Base-by-base conservation (phyloP, 2,888 invertebrate genomes). In the Gandaritis pyraliata region DNA sequence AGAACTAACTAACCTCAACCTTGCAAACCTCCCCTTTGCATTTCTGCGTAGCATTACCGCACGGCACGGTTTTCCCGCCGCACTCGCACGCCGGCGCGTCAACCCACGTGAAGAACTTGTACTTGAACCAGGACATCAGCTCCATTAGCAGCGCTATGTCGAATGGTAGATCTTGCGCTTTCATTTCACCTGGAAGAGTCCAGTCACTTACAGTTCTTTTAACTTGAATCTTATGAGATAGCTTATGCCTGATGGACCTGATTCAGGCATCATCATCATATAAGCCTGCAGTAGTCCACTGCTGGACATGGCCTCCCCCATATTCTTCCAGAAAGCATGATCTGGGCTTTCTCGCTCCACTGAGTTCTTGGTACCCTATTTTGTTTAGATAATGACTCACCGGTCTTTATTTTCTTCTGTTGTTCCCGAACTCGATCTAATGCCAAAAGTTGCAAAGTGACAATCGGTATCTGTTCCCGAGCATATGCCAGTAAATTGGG, bases 31-130 rank as follows among this genome's bases (percentile, higher is more conserved):
- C 92, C 0, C 91, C 90, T n/a, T 89, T 83, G 18, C 81, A 81
- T 0, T 79, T 83, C 66, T 90, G 80, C 3, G 86, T 76, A 41
- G 79, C 79, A 59, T 87, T 91, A 38, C 92, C 89, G 0, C 75
- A 73, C 66, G 87, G 87, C 29, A 66, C 72, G 0, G 94, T 94
- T 47, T 87, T 80, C 0, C 93, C 93, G 0, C 92, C 92, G 80
- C 99, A 99, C 7, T 93, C 87, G 81, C 99, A 99, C 0, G 88
- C 80, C 0, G 97, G 95, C 69, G 92, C 91, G 85, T 98, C 96
- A 18, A 98, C 94, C 99, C 99, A 99, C 49, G 93, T 88, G 83
- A 99, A 99, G 90, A 98, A 99, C 58, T 95, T 94, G 38, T 94
- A 91, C 84, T 99, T 99, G 86, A 98, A 99, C 99, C 99, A 99